Base-by-base conservation (phyloP, 2,888 invertebrate genomes). In the Abscondita cerata region DNA sequence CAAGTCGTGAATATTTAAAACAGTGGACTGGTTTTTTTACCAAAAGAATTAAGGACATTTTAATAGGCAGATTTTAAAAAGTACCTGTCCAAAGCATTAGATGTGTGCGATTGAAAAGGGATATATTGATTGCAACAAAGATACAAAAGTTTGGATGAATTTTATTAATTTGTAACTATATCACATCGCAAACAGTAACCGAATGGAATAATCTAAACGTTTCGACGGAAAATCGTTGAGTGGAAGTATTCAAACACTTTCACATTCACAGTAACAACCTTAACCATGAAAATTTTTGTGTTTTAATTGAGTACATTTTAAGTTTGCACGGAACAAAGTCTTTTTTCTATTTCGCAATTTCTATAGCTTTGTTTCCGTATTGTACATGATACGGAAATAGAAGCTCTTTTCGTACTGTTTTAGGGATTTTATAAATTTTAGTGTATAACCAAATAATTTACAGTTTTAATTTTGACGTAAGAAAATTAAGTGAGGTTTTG, bases 141-240 rank as follows among this genome's bases (percentile, higher is more conserved):
- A n/a, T n/a, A n/a, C n/a, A n/a, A n/a, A 73, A 70, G 66, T 71
- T 72, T 74, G 67, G 72, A 72, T 53, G 69, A 73, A 62, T 69
- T 67, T 69, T 66, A 59, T 51, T 72, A 46, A 72, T 73, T 70
- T 69, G 57, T 40, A 72, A 69, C 59, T 64, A 64, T 64, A 59
- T 68, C 20, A 71, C 68, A 68, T 55, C 60, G 59, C 65, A 72
- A 65, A 72, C 72, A 70, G 54, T 70, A 46, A 63, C 67, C 12
- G 69, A 70, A 66, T 71, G 72, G 72, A 73, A 74, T 65, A 63
- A 64, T 71, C 58, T 53, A 66, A 72, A 73, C 67, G 65, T 72
- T 66, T 59, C 68, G n/a, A 68, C 63, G 11, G 71, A 72, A 75
- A 69, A 12, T 60, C 72, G 70, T 70, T 73, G 71, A 71, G 68